Evolutionary conservation across 2,888 invertebrate genomes (phyloP).

Genomic region (Xylota sylvarum): DNA sequence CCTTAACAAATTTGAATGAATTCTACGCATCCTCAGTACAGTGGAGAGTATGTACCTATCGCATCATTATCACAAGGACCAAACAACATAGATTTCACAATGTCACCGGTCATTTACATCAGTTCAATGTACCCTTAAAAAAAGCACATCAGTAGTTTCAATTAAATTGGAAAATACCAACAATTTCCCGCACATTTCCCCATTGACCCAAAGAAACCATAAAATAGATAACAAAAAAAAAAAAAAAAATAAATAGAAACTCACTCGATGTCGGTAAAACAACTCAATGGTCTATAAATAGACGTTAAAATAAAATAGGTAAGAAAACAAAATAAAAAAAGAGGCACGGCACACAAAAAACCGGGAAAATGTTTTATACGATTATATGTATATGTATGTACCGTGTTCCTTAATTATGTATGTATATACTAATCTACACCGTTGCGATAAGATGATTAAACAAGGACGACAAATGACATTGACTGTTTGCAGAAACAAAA

Average conservation of each 20-base stretch:
- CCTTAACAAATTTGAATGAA: constrained; percentile 5
- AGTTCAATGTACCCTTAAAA: constrained; percentile 37
- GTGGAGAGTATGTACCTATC: constrained; percentile 18
- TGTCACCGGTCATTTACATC: background rate
- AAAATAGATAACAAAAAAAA: constrained; percentile 24
- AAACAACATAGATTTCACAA: constrained; percentile 54
- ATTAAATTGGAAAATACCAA: constrained; percentile 19
- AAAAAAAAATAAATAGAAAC: background rate
- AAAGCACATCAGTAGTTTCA: background rate
- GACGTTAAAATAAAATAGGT: constrained; percentile 13
- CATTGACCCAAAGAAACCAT: constrained; percentile 58
- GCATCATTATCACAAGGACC: constrained; percentile 48
- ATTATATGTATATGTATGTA: too few relatives aligned
- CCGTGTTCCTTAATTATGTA: background rate
- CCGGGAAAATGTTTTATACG: constrained; percentile 4
- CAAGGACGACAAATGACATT: constrained; percentile 50
- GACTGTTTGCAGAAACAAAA: background rate
- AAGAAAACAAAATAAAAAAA: constrained; percentile 4
- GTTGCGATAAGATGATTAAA: background rate
- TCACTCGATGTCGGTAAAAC: background rate
- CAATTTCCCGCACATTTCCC: background rate
- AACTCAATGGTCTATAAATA: constrained; percentile 36
- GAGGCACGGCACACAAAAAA: constrained; percentile 26
- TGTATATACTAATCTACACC: background rate
- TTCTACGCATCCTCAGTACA: constrained; percentile 50